Base-by-base conservation (phyloP, 2,113 vertebrate genomes). In the Burhinus oedicnemus region DNA sequence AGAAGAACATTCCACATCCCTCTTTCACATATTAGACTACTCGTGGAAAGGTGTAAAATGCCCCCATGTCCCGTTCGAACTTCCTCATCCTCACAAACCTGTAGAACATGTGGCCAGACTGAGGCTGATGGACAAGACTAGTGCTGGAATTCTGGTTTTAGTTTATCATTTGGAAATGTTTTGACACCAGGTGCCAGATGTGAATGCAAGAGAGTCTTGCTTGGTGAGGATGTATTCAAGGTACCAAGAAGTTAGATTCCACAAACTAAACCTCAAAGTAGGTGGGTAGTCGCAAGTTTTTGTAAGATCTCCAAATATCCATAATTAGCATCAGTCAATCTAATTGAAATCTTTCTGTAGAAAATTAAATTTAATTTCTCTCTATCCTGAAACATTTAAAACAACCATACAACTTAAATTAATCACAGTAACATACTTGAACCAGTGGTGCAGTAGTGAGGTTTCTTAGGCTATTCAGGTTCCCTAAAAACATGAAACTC, bases 1-100 rank as follows among this genome's bases (percentile, higher is more conserved):
- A 13, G 21, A 83, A 78, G 54, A 57, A 52, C 13, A 6, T 34
- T 75, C 45, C 22, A 34, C 17, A 51, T 47, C 27, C 40, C 25
- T 60, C 76, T 92, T 81, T 76, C 0, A 0, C 16, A 45, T 8
- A 5, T 52, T 51, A 47, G 7, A 34, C 23, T 36, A 11, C 32
- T 57, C 34, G 40, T 4, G 4, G 34, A 20, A 71, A 62, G 47
- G 25, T 54, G 32, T 27, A 38, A 76, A 77, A 16, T 8, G 6
- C 10, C 30, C 1, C 25, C 11, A 0, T 34, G 19, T 81, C 49
- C 57, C 49, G 36, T 61, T 82, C 36, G n/a, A 30, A 42, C 18
- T 66, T 76, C 16, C 34, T 61, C 26, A 58, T 34, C 42, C 22
- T 52, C 51, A 38, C 52, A 85, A 27, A 80, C 51, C 17, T 74